phyloP scores from a whole-genome alignment of 2,113 vertebrate species.

The Centropristis striata region DNA sequence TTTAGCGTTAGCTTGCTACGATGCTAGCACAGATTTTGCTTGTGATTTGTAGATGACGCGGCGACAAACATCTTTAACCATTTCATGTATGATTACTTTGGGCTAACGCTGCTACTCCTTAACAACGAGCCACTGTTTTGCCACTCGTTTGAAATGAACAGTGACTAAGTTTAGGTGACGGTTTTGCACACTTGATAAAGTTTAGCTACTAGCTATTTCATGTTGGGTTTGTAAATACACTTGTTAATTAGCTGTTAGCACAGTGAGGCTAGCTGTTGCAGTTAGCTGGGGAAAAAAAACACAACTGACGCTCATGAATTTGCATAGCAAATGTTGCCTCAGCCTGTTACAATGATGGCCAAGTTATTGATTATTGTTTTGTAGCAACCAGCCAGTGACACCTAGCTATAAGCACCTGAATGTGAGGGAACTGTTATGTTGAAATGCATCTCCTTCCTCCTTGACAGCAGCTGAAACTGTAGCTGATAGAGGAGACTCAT shows the following conservation, averaged over 20 bases:
- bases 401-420: constrained; percentile 4
- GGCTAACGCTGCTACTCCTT: background rate
- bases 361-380: background rate
- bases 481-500: constrained; percentile 53
- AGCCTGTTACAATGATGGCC: background rate
- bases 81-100: constrained; percentile 29
- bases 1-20: constrained; percentile 57
- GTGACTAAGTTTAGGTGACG: background rate
- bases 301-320: background rate
- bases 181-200: constrained; percentile 20
- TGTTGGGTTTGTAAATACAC: constrained; percentile 24
- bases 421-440: constrained; percentile 25
- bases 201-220: constrained; percentile 36
- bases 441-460: constrained; percentile 30
- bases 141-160: background rate
- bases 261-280: constrained; percentile 11
- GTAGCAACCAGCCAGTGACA: background rate
- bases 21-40: constrained; percentile 59
- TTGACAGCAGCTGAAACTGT: constrained; percentile 65
- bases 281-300: constrained; percentile 5
- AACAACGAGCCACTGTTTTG: background rate
- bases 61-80: constrained; percentile 44
- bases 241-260: constrained; percentile 50
- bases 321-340: background rate
- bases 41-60: constrained; percentile 55